Evolutionary conservation across 2,888 invertebrate species (phyloP).

Genomic region (Linnaemya vulpina): DNA sequence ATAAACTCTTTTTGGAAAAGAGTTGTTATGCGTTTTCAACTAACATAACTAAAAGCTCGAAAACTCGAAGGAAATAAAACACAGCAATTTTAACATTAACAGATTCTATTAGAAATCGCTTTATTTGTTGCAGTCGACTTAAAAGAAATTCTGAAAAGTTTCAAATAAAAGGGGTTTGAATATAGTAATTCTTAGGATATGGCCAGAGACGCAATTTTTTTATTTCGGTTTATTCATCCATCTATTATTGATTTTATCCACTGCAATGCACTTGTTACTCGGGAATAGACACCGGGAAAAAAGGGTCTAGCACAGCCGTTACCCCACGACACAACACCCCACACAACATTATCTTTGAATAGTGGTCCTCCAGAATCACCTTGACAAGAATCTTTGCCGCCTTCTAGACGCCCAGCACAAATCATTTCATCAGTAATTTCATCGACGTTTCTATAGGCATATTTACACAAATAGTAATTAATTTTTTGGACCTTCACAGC

Average conservation of each 20-base stretch:
- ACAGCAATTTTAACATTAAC: too few species aligned
- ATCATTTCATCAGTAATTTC: conserved; percentile 77
- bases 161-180: too few species aligned
- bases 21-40: too few species aligned
- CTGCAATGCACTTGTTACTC: conserved; percentile 77
- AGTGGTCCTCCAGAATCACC: conserved; percentile 82
- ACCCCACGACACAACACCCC: conserved; percentile 84
- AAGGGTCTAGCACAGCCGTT: conserved; percentile 83
- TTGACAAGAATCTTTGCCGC: conserved; percentile 81
- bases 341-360: conserved; percentile 76
- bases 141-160: too few species aligned
- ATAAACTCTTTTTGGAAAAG: too few species aligned
- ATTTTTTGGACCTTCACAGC: conserved; percentile 76
- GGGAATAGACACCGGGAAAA: conserved; percentile 83
- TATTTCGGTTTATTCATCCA: neutral
- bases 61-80: too few species aligned
- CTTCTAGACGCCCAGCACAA: conserved; percentile 78
- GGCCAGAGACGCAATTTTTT: too few species aligned
- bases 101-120: too few species aligned
- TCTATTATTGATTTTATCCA: conserved; percentile 77
- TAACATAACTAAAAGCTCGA: too few species aligned
- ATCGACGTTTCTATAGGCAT: conserved; percentile 73
- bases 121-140: too few species aligned
- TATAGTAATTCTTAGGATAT: too few species aligned
- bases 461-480: conserved; percentile 73